These are phyloP conservation scores for Athalia cordata DNA, from an alignment of 2,888 invertebrate genomes.

Conservation along the genomic window DNA sequence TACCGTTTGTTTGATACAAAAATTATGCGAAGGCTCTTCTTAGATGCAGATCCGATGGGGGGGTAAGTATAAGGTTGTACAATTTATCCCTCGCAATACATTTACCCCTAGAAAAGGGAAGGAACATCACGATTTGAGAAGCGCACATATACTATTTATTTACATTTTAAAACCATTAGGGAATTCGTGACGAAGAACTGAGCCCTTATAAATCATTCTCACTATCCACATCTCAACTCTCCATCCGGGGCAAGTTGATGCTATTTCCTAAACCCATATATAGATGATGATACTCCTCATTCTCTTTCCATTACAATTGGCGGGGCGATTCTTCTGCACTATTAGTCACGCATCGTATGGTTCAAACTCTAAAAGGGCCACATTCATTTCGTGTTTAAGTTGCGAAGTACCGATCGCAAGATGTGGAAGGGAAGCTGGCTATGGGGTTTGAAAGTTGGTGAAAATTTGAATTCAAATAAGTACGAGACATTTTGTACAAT, in stretches of 20 bases:
- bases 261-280: conserved; percentile 1
- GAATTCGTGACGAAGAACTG: conserved; percentile 44
- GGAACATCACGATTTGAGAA: conserved; percentile 40
- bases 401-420: too few relatives aligned
- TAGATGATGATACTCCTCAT: background rate
- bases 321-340: background rate
- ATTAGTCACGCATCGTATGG: background rate
- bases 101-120: conserved; percentile 14
- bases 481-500: too few relatives aligned
- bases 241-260: background rate
- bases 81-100: conserved; percentile 44
- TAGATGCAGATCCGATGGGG: conserved; percentile 38
- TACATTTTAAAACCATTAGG: conserved; percentile 43
- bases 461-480: too few relatives aligned
- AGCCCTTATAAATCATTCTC: conserved; percentile 44
- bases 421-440: too few relatives aligned
- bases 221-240: background rate
- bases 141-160: conserved; percentile 26
- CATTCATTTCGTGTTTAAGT: too few relatives aligned
- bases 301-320: background rate
- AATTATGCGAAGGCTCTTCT: conserved; percentile 32
- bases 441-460: too few relatives aligned
- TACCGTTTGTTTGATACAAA: conserved; percentile 32
- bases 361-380: background rate
- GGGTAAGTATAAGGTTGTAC: conserved; percentile 21